These are phyloP conservation scores for Ophion costatus DNA, from an alignment of 2,888 invertebrate genomes.

Conservation along the genomic window DNA sequence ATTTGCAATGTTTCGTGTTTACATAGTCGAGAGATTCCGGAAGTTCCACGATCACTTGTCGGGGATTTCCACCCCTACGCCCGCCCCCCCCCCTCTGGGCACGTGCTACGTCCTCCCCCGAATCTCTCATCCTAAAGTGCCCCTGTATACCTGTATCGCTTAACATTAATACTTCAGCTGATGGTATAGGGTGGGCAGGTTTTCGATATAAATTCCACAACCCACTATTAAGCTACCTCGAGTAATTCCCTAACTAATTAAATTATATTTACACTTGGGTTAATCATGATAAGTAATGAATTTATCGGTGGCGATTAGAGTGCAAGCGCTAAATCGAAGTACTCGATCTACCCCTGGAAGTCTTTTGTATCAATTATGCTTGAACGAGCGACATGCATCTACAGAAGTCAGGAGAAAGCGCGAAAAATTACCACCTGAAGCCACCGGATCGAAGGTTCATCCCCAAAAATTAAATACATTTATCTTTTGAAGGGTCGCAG, in stretches of 20 bases:
- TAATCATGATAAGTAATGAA: slow-evolving; percentile 47
- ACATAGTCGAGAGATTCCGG: slow-evolving; percentile 64
- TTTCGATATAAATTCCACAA: slow-evolving; percentile 55
- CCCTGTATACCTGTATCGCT: slow-evolving; percentile 1
- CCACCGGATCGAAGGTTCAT: neutral
- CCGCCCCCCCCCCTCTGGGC: neutral
- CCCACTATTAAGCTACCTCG: slow-evolving; percentile 11
- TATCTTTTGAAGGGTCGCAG: no score
- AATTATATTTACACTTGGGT: slow-evolving; percentile 50
- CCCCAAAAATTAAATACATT: no score
- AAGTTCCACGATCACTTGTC: slow-evolving; percentile 68
- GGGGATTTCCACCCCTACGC: slow-evolving; percentile 50
- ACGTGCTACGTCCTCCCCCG: no score
- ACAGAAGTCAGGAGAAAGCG: neutral
- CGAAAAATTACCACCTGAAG: neutral
- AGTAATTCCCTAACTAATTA: slow-evolving; percentile 30
- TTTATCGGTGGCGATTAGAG: slow-evolving; percentile 26
- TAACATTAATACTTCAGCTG: slow-evolving; percentile 38
- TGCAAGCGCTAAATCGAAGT: slow-evolving; percentile 1
- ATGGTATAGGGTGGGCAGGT: slow-evolving; percentile 8
- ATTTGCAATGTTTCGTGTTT: slow-evolving; percentile 73
- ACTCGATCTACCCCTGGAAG: neutral
- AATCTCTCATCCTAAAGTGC: neutral
- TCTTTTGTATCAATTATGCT: neutral
- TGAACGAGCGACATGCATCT: neutral